A percentile compares a stretch with the other conserved stretches of the same genome.
Evolutionary conservation across 2,797 vertebrate genomes (phyloP).

Genomic region (Myotis daubentonii): DNA sequence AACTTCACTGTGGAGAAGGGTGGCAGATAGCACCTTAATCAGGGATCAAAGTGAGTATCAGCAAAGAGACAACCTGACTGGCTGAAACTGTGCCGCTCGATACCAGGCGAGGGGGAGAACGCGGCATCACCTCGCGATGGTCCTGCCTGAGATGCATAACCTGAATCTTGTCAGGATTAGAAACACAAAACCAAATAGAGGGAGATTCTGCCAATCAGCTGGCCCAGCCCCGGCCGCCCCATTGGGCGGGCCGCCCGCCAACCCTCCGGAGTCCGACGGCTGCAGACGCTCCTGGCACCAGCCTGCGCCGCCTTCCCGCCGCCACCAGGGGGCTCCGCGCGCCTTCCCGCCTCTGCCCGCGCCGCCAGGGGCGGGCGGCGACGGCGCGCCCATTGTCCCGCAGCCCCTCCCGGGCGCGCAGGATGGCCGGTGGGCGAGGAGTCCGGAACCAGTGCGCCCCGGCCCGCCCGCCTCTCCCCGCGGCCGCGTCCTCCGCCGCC

Average conservation of each 20-base stretch:
- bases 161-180: background rate
- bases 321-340: background rate
- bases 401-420: background rate
- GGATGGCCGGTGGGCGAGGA: background rate
- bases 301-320: background rate
- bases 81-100: background rate
- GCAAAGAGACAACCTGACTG: background rate
- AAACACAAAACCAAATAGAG: rapidly evolving
- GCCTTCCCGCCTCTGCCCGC: background rate
- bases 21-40: background rate
- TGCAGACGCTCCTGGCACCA: background rate
- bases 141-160: background rate
- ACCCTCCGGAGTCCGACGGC: slow-evolving; percentile 78
- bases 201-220: rapidly evolving
- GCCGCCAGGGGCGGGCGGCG: background rate
- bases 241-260: rapidly evolving
- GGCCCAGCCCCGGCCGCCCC: background rate
- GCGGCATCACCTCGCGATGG: too few relatives aligned
- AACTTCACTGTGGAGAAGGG: background rate
- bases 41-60: background rate
- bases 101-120: background rate
- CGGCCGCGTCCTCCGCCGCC: background rate
- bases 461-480: background rate
- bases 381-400: slow-evolving; percentile 51
- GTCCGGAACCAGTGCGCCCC: background rate